phyloP scores from a whole-genome alignment of 2,888 invertebrate species.

The Rotaria sp. region DNA sequence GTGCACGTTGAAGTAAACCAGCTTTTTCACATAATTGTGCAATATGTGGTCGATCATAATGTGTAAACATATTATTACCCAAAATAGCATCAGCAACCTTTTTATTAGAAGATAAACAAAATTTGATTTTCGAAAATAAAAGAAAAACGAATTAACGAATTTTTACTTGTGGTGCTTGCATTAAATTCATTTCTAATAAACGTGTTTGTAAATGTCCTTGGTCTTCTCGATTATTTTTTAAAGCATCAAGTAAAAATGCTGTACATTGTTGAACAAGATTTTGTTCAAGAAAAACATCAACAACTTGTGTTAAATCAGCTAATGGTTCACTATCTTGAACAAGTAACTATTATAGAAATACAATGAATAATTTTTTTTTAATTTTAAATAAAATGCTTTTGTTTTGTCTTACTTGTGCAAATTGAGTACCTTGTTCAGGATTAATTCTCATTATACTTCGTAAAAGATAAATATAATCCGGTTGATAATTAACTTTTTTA shows the following conservation, averaged over 20 bases:
- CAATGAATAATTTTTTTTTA: no score
- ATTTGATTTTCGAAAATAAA: background rate
- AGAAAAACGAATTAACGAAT: constrained; percentile 47
- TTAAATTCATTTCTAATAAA: constrained; percentile 92
- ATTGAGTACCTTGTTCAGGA: constrained; percentile 77
- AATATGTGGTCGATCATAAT: constrained; percentile 93
- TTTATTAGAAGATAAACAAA: constrained; percentile 42
- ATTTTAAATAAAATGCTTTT: no score
- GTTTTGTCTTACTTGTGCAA: constrained; percentile 48
- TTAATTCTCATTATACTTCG: constrained; percentile 92
- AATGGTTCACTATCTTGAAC: constrained; percentile 91
- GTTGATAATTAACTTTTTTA: constrained; percentile 92
- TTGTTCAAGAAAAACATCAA: constrained; percentile 98
- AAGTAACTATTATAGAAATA: constrained; percentile 65
- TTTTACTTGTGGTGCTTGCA: constrained; percentile 81
- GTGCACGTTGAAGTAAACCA: constrained; percentile 79
- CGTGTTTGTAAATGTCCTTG: constrained; percentile 94
- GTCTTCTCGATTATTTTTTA: constrained; percentile 90
- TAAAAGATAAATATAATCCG: constrained; percentile 88
- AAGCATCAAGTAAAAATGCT: constrained; percentile 87
- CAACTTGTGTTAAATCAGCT: constrained; percentile 91
- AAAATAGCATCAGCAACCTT: constrained; percentile 92
- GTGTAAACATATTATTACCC: constrained; percentile 98
- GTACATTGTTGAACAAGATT: constrained; percentile 98
- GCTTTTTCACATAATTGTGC: constrained; percentile 99